Conservation (phyloP, 2,888 invertebrate species). For the Phorcus lineatus region DNA sequence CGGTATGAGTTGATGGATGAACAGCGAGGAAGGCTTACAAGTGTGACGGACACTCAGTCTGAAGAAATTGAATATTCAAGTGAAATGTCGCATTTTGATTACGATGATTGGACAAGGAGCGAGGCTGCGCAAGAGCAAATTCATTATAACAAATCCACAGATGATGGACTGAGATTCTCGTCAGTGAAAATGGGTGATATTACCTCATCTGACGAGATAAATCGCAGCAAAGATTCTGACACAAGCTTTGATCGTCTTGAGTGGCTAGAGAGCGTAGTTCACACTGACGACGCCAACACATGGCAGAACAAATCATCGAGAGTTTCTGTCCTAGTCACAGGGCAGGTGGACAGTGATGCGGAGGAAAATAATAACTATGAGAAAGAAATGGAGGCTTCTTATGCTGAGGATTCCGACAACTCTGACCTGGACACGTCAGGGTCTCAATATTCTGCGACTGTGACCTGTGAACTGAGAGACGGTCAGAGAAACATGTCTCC, state of each 20-base stretch:
- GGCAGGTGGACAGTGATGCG: neutral
- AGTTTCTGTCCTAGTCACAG: neutral
- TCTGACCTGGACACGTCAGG: neutral
- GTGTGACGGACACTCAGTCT: neutral
- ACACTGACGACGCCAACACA: neutral
- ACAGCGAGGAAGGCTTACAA: neutral
- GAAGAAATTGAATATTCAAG: neutral
- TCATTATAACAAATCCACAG: neutral
- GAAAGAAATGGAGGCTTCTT: neutral
- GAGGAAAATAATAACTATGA: constrained; percentile 17
- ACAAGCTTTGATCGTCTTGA: neutral
- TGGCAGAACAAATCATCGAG: neutral
- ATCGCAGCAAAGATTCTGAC: neutral
- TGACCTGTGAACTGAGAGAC: neutral
- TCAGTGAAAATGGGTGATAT: neutral
- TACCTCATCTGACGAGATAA: constrained; percentile 1
- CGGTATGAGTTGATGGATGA: neutral
- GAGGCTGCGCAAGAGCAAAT: constrained; percentile 6
- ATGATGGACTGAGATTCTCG: neutral
- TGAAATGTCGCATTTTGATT: neutral
- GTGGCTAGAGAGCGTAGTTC: neutral
- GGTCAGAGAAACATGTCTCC: neutral
- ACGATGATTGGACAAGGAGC: neutral
- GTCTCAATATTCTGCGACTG: neutral
- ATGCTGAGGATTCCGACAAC: neutral